Conservation (phyloP, 2,888 invertebrate genomes). For the Nomada lathburiana region DNA sequence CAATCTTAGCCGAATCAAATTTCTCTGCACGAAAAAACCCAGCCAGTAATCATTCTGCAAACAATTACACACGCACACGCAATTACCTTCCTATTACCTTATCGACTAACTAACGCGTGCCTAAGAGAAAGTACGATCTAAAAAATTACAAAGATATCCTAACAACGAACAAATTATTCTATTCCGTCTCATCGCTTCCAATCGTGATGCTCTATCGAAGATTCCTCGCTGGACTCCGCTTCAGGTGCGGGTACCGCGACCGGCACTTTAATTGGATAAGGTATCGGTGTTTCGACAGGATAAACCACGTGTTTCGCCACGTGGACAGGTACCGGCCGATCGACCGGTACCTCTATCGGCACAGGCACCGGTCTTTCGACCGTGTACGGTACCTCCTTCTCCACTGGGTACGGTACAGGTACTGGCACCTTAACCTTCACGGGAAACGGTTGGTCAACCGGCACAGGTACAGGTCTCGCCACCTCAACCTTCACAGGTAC, state of each 20-base stretch:
- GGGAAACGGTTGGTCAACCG: conserved; percentile 90
- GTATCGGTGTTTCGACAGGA: conserved; percentile 88
- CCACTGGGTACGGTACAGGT: conserved; percentile 89
- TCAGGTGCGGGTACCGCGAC: conserved; percentile 86
- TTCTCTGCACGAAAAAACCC: too few species aligned
- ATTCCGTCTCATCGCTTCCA: conserved; percentile 9
- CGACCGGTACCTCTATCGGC: conserved; percentile 87
- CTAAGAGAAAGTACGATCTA: too few species aligned
- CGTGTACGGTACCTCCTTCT: conserved; percentile 85
- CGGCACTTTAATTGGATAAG: conserved; percentile 88
- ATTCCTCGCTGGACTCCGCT: not conserved
- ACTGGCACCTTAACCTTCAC: conserved; percentile 90
- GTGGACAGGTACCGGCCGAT: conserved; percentile 87
- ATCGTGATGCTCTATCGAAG: not conserved
- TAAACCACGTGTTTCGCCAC: conserved; percentile 84
- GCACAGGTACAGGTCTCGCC: conserved; percentile 90
- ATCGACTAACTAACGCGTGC: too few species aligned
- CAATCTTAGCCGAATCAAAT: too few species aligned
- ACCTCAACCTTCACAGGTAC: conserved; percentile 93
- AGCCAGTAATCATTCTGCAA: too few species aligned
- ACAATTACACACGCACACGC: too few species aligned
- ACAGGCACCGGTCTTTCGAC: conserved; percentile 90
- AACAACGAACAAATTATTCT: too few species aligned
- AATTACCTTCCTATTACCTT: too few species aligned
- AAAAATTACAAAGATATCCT: not conserved